Evolutionary conservation across 2,797 vertebrate genomes (phyloP), one percentile per base, ranked within the genome.

Genomic region (Florisuga fusca): DNA sequence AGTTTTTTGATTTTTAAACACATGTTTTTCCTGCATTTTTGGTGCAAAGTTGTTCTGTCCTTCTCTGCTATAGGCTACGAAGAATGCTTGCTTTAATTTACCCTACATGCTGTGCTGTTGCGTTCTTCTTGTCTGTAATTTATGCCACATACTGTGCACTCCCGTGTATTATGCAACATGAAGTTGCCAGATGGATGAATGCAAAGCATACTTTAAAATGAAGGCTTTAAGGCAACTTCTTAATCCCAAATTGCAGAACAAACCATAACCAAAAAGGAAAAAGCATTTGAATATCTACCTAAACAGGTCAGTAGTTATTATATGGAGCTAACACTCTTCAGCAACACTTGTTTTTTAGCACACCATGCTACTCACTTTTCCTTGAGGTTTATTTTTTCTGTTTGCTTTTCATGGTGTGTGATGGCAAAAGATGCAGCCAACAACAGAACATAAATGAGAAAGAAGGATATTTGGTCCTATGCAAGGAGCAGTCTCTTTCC

Each of bases 41-140:
- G 87, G 92, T 78, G 68, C 87, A 95, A 93, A 95, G 95, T 75
- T 87, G 75, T 90, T 93, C 93, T 93, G 81, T 93, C 86, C 78
- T 92, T 84, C 90, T 95, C 78, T 85, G 75, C 92, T 94, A 97
- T 36, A 87, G 95, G 81, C 89, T 87, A 53, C 66, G 87, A 91
- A 92, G 87, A 95, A 92, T 67, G 81, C 90, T 89, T 96, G 92
- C 68, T 96, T 95, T 93, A 94, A 95, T 96, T 97, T 95, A 92
- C 85, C 92, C 92, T 96, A 71, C 92, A 95, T 75, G 92, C 96
- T 96, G 94, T 87, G 92, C 87, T 57, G 74, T 87, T 94, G 78
- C 95, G 93, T 95, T 95, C 94, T 94, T 97, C 86, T 94, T 93
- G 90, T 93, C 95, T 96, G 94, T 96, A 95, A 95, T 97, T 96